Conservation (phyloP, 2,113 vertebrate genomes). For the Tursiops truncatus region DNA sequence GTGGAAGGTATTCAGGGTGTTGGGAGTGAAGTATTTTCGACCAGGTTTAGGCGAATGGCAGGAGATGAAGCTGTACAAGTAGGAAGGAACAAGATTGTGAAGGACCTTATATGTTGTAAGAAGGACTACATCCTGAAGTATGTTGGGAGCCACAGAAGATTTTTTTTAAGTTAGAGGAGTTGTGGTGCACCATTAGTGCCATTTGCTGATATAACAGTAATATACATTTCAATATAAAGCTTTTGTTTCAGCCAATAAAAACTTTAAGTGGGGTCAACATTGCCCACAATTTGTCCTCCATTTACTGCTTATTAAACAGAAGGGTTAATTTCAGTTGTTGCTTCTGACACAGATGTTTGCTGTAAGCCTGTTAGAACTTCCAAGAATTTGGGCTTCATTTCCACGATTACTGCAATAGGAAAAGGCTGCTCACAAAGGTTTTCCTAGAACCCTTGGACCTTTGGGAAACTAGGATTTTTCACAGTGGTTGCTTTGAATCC, state of each 20-base stretch:
- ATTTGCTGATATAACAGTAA: background rate
- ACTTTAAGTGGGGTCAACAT: background rate
- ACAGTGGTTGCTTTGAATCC: slow-evolving; percentile 26
- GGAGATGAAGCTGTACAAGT: background rate
- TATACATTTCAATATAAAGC: slow-evolving; percentile 8
- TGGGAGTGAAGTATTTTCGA: background rate
- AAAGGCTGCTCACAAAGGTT: slow-evolving; percentile 41
- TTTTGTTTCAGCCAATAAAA: slow-evolving; percentile 19
- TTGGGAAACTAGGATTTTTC: slow-evolving; percentile 1
- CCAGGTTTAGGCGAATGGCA: background rate
- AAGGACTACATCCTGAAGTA: background rate
- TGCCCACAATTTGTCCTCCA: background rate
- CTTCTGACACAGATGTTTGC: background rate
- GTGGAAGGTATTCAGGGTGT: slow-evolving; percentile 7
- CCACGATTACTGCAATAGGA: background rate
- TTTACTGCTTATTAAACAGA: slow-evolving; percentile 25
- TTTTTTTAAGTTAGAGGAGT: background rate
- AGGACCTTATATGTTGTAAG: background rate
- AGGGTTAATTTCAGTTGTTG: slow-evolving; percentile 4
- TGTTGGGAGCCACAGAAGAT: background rate
- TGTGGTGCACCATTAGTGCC: background rate
- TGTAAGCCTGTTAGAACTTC: background rate
- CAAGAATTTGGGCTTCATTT: slow-evolving; percentile 21
- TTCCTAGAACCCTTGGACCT: slow-evolving; percentile 4
- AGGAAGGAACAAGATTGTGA: background rate